Evolutionary conservation across 2,113 vertebrate species (phyloP), one percentile per base, ranked within the genome.

Genomic region (Ursus arctos): DNA sequence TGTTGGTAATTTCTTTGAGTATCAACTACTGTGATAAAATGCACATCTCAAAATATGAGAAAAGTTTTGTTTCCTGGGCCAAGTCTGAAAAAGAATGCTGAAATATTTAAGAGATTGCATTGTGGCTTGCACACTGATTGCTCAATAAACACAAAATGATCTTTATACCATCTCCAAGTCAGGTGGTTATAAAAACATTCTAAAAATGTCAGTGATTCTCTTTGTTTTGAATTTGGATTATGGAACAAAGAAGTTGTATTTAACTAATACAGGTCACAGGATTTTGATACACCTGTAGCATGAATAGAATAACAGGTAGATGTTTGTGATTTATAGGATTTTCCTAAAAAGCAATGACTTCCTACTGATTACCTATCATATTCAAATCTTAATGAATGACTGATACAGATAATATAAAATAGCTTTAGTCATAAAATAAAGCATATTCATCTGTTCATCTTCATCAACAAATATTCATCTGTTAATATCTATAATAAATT

Each of bases 131-230:
- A 36, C 4, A 91, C 6, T 43, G 36, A 51, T 80, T 47, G 43
- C 24, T 88, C 93, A 86, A 69, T 82, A 88, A 92, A 85, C 33
- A 79, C 40, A 88, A 90, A 95, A 57, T 94, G 63, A 91, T 67
- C 94, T 96, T 96, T 57, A 93, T 59, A 47, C 14, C 49, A 51
- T 85, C 40, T 91, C 24, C 28, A 95, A 92, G 18, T 80, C 72
- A 61, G 12, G 47, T 95, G 76, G 26, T 80, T 94, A 91, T 71
- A 90, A 92, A 96, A 84, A 9, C 43, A 91, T 72, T 69, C 53
- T 92, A 81, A 92, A 96, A 97, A 97, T 49, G 55, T 93, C 93
- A 94, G 2, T 92, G 59, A 82, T 97, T 88, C 84, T 88, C 13
- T 95, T 96, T 96, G 26, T 49, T 91, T 88, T 97, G 22, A 84